Evolutionary conservation across 2,797 vertebrate genomes (phyloP), one percentile per base, ranked within the genome.

Genomic region (Morus bassanus): DNA sequence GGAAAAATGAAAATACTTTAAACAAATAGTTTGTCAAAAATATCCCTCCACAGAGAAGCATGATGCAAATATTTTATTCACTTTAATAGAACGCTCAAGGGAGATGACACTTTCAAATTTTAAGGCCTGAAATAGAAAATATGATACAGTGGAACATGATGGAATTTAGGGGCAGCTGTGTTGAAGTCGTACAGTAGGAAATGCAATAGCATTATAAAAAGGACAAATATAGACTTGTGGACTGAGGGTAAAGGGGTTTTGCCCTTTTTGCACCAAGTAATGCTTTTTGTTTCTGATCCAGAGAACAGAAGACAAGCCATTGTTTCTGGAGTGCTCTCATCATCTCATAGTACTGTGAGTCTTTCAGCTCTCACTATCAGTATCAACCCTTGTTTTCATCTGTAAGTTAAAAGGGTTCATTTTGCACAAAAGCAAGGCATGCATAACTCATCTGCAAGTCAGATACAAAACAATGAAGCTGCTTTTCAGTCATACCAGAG

Each of bases 261-360:
- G 37, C 37, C 37, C 3, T 83, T 95, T 88, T 61, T 84, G 64
- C 48, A 87, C 45, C 18, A 60, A 61, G 50, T 17, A 50, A 27
- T 39, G 41, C 13, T 78, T 92, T 85, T 70, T 57, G 33, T 59
- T 94, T 88, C 72, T 75, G 50, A 84, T 65, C 17, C 85, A 53
- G 65, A 33, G 72, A 92, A 61, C 18, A 83, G 53, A 92, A 88
- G 18, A 59, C 13, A 53, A 88, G 50, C 24, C 51, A n/a, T 37
- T 67, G 73, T 84, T 90, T 90, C 59, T 86, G 39, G 76, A 93
- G 28, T 45, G 33, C 61, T 89, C 70, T 89, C 51, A 64, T 82
- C 70, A 70, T 61, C 61, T 85, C 59, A 64, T 3, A 83, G 39
- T 37, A 63, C 75, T 59, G 25, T 22, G 14, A 91, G 18, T 30